Evolutionary conservation across 2,797 vertebrate species (phyloP).

Genomic region (Rhodeus uyekii): DNA sequence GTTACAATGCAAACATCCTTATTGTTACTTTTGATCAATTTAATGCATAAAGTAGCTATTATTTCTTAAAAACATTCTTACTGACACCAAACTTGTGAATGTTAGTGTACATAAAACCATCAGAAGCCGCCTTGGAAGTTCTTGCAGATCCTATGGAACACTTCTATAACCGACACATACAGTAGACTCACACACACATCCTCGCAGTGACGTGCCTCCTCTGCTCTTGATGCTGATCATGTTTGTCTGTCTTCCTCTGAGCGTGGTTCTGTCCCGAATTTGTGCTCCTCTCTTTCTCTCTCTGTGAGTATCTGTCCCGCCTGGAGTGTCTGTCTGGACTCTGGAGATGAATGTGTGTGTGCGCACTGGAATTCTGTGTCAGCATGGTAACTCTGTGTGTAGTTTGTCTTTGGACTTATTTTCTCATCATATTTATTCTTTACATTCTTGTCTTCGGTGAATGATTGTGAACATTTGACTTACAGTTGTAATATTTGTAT

Average conservation of each 20-base stretch:
- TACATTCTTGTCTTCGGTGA: conserved; percentile 54
- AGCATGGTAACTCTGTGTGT: conserved; percentile 54
- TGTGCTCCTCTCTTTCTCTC: conserved; percentile 58
- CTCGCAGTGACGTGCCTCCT: conserved; percentile 58
- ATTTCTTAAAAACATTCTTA: not conserved
- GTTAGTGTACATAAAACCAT: not conserved
- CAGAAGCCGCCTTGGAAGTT: not conserved
- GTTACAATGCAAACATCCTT: not conserved
- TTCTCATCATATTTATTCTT: conserved; percentile 41
- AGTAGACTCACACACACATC: conserved; percentile 35
- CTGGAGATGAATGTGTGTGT: conserved; percentile 54
- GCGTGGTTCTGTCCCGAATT: conserved; percentile 67
- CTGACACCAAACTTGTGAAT: not conserved
- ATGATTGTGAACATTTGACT: conserved; percentile 52
- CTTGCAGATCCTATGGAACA: not conserved
- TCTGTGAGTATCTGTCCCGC: conserved; percentile 75
- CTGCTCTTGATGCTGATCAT: conserved; percentile 70
- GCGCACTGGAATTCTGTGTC: conserved; percentile 46
- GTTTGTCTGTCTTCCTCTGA: conserved; percentile 74
- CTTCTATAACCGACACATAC: conserved; percentile 24
- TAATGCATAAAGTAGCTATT: not conserved
- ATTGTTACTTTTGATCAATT: not conserved
- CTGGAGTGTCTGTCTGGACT: conserved; percentile 49
- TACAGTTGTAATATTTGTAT: conserved; percentile 56
- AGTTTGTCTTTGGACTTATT: conserved; percentile 40